Conservation (phyloP, 2,797 vertebrate species). For the Liasis olivaceus region DNA sequence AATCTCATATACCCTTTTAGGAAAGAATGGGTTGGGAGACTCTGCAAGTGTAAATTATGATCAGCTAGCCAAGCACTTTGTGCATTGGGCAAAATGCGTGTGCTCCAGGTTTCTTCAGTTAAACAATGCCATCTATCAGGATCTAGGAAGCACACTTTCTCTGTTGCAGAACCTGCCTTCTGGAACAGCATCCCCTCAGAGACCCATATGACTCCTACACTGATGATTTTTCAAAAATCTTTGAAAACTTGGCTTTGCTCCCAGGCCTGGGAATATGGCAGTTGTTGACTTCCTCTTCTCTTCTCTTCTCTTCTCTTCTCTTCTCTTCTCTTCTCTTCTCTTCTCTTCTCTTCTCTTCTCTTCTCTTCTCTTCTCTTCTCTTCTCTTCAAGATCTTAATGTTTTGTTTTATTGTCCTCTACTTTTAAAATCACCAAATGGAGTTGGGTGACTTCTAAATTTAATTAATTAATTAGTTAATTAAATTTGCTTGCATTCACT, state of each 20-base stretch:
- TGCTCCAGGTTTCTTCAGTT: not conserved
- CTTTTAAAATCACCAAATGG: too few relatives aligned
- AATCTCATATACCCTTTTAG: not conserved
- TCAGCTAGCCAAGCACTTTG: not conserved
- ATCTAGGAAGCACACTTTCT: not conserved
- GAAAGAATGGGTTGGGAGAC: not conserved
- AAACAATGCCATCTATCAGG: not conserved
- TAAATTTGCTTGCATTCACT: too few relatives aligned
- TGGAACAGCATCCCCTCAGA: not conserved
- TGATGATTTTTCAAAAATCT: not conserved
- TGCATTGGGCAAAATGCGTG: not conserved
- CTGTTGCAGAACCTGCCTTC: not conserved
- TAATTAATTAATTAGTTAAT: too few relatives aligned
- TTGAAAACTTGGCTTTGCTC: not conserved
- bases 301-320: too few relatives aligned
- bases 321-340: not conserved
- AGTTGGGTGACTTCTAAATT: too few relatives aligned
- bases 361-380: too few relatives aligned
- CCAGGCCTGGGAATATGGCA: not conserved
- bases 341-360: too few relatives aligned
- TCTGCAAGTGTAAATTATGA: not conserved
- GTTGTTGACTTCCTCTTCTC: not conserved
- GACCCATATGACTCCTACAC: not conserved
- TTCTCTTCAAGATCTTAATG: too few relatives aligned
- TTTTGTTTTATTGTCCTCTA: too few relatives aligned